phyloP scores from a whole-genome alignment of 2,113 vertebrate genomes.

The Pyxicephalus adspersus region DNA sequence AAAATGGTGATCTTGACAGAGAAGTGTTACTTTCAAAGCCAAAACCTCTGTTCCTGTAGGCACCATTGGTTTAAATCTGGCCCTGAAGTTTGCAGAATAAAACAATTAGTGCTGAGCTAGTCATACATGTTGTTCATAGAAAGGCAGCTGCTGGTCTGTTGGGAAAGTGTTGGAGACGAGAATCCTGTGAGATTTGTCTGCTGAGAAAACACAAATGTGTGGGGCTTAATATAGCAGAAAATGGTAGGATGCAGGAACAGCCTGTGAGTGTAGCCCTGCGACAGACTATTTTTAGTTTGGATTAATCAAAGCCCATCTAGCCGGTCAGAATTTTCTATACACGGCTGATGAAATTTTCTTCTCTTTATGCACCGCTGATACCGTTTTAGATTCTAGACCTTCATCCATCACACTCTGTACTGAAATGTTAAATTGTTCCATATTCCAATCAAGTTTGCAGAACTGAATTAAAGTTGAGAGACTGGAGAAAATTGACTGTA shows the following conservation, averaged over 20 bases:
- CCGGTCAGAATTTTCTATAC: neutral
- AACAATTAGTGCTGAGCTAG: neutral
- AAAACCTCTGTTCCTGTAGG: no score
- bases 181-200: conserved; percentile 25
- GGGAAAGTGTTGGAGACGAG: conserved; percentile 14
- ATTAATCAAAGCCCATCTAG: conserved; percentile 50
- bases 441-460: neutral
- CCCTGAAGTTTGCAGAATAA: no score
- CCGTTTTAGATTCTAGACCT: neutral
- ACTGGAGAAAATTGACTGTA: no score
- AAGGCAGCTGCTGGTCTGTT: conserved; percentile 26
- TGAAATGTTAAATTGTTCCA: neutral
- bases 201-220: conserved; percentile 30
- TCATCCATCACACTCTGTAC: neutral
- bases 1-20: no score
- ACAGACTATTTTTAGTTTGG: conserved; percentile 35
- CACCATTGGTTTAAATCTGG: no score
- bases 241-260: conserved; percentile 26
- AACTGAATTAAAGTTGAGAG: neutral
- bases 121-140: conserved; percentile 1
- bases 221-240: conserved; percentile 16
- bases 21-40: no score
- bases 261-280: neutral
- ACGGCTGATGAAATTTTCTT: neutral
- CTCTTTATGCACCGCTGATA: neutral